phyloP scores from a whole-genome alignment of 2,113 vertebrate species.

The Oncorhynchus clarkii region DNA sequence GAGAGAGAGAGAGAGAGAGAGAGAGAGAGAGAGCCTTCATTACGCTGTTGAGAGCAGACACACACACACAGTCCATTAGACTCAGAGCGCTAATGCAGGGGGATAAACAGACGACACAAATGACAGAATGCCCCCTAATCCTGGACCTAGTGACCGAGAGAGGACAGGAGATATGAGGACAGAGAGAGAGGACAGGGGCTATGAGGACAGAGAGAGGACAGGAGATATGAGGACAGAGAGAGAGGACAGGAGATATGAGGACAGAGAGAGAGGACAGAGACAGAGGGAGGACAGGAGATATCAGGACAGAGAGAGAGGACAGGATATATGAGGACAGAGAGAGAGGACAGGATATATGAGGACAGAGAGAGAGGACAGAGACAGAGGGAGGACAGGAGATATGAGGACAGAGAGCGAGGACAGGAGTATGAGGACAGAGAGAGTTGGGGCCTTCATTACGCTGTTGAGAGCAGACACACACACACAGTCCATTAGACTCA shows the following conservation, averaged over 20 bases:
- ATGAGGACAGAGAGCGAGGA: conserved; percentile 60
- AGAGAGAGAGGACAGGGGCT: not conserved
- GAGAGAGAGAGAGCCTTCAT: not conserved
- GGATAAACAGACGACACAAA: conserved; percentile 57
- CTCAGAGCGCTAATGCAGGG: conserved; percentile 51
- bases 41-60: not conserved
- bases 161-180: conserved; percentile 10
- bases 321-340: conserved; percentile 65
- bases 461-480: not conserved
- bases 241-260: not conserved
- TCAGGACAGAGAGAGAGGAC: conserved; percentile 1
- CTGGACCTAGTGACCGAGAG: conserved; percentile 2
- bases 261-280: conserved; percentile 10
- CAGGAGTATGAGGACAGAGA: too few relatives aligned
- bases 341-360: conserved; percentile 1
- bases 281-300: conserved; percentile 10
- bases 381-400: conserved; percentile 42
- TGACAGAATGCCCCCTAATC: conserved; percentile 44
- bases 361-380: conserved; percentile 9
- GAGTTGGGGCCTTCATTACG: not conserved
- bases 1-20: too few relatives aligned
- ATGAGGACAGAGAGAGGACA: not conserved
- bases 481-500: conserved; percentile 7
- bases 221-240: not conserved
- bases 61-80: conserved; percentile 11